Evolutionary conservation across 2,113 vertebrate species (phyloP), one percentile per base, ranked within the genome.

Genomic region (Cyphomyrus discorhynchus): DNA sequence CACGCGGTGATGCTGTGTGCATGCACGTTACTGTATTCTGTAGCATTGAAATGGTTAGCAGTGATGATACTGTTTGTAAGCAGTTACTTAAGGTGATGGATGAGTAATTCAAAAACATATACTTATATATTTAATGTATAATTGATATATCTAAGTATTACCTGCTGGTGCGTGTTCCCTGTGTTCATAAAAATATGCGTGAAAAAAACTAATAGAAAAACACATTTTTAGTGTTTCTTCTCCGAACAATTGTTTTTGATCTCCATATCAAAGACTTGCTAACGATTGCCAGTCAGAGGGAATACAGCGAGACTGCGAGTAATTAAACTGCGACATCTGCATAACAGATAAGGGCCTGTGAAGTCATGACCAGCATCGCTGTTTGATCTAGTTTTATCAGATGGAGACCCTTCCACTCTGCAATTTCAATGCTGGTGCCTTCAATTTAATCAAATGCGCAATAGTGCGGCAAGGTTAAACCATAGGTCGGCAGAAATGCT

Each of bases 291-390:
- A 49, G 70, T 62, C 58, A 90, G 88, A 35, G 45, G n/a, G 45
- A 58, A 47, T 86, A 88, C 88, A 85, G 87, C 83, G 58, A 89
- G 89, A 50, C 86, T 80, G 89, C 70, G 50, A 39, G 83, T 77
- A 42, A 42, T 82, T 24, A 39, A 82, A 21, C 77, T 19, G 45
- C 19, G 1, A 46, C 39, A 46, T 84, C 82, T 42, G 45, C 82
- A 47, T 83, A 47, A 83, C 70, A 77, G 80, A 82, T 82, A 82
- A 83, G 80, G 2, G 77, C 31, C 31, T 27, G 77, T 82, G 77
- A 82, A 82, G 42, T 45, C 77, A 82, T 82, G 35, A 45, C 35
- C 77, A 82, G 66, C 70, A 39, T 39, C 70, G 35, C 8, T 47
- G 13, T 83, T 47, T 46, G 77, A 82, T 82, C 19, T 47, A 47